These are phyloP conservation scores for Cardiocondyla obscurior DNA, from an alignment of 1,140 invertebrate species.

Conservation along the genomic window DNA sequence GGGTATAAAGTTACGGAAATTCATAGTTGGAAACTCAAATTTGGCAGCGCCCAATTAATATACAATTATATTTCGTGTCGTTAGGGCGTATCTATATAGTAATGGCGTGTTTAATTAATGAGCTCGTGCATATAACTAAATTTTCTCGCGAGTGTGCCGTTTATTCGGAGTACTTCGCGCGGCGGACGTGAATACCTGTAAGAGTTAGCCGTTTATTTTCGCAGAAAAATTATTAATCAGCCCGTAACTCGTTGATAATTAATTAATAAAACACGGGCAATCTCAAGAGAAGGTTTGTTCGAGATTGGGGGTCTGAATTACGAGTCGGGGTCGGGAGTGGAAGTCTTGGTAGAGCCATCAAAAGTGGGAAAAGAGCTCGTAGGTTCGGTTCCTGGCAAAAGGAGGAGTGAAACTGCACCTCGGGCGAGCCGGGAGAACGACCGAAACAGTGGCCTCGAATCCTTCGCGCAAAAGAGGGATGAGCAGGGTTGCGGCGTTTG, in stretches of 20 bases:
- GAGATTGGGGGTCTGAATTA: constrained; percentile 44
- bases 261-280: constrained; percentile 45
- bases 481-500: constrained; percentile 66
- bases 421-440: constrained; percentile 21
- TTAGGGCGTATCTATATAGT: not conserved
- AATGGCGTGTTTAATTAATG: not conserved
- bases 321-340: constrained; percentile 1
- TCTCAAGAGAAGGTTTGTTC: constrained; percentile 8
- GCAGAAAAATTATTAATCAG: constrained; percentile 17
- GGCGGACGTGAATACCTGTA: not conserved
- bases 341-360: not conserved
- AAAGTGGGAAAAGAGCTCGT: constrained; percentile 15
- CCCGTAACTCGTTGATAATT: constrained; percentile 30
- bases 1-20: not conserved
- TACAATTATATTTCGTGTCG: not conserved
- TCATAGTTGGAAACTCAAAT: not conserved
- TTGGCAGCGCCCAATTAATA: not conserved
- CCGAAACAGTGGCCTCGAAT: constrained; percentile 46
- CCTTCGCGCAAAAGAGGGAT: constrained; percentile 11
- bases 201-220: not conserved
- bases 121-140: not conserved
- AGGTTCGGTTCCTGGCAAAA: constrained; percentile 3
- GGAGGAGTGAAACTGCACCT: constrained; percentile 33
- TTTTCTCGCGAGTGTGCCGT: not conserved
- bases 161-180: not conserved